These are phyloP conservation scores for Macrosiphum euphorbiae DNA, from an alignment of 2,888 invertebrate species.

Conservation along the genomic window DNA sequence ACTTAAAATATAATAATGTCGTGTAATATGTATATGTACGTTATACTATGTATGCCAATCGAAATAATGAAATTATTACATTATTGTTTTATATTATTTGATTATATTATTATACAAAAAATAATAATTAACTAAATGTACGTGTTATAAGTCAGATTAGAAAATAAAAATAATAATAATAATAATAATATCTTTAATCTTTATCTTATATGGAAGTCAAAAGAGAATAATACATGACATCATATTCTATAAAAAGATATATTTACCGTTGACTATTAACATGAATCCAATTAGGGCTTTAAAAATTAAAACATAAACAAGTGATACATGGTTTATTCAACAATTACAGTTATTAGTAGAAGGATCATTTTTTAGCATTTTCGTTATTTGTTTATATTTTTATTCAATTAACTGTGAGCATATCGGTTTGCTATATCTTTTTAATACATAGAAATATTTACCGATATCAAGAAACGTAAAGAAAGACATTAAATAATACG, in stretches of 20 bases:
- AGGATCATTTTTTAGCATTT: background rate
- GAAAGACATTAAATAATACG: background rate
- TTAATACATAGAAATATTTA: background rate
- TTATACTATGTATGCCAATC: background rate
- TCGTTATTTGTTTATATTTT: background rate
- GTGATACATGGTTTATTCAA: background rate
- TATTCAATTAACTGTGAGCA: background rate
- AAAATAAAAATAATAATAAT: constrained; percentile 49
- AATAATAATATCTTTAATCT: constrained; percentile 18
- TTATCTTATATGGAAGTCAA: constrained; percentile 56
- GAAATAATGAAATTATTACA: constrained; percentile 41
- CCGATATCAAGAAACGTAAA: background rate
- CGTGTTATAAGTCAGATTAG: constrained; percentile 41
- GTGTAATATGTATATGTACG: background rate
- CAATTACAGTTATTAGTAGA: background rate
- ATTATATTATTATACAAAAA: background rate
- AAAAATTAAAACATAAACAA: background rate
- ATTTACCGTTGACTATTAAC: constrained; percentile 38
- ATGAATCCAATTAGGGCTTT: background rate
- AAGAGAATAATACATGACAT: background rate
- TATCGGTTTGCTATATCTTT: background rate
- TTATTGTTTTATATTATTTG: background rate
- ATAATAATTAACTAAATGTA: constrained; percentile 31
- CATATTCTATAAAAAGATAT: constrained; percentile 5
- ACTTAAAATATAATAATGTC: constrained; percentile 29